These are phyloP conservation scores for Netelia melanura DNA, from an alignment of 2,888 invertebrate species.

Conservation along the genomic window DNA sequence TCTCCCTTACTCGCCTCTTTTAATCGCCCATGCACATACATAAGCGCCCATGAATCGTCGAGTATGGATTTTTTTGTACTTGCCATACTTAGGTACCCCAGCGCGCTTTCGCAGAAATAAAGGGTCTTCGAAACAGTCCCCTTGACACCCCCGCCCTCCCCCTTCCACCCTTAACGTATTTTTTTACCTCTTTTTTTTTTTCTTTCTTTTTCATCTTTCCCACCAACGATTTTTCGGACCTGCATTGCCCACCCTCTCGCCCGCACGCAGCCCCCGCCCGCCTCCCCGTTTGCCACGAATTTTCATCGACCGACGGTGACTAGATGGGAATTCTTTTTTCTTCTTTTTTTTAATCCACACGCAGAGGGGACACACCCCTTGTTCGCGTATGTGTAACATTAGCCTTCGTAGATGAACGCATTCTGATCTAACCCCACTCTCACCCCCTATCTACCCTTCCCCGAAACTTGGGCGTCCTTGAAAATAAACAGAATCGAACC, in stretches of 20 bases:
- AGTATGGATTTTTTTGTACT: slow-evolving; percentile 72
- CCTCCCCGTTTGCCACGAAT: slow-evolving; percentile 42
- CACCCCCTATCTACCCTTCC: slow-evolving; percentile 39
- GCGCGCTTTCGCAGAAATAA: slow-evolving; percentile 46
- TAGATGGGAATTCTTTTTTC: slow-evolving; percentile 41
- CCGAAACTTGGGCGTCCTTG: slow-evolving; percentile 70
- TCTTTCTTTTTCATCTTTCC: slow-evolving; percentile 47
- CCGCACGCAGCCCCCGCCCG: slow-evolving; percentile 31
- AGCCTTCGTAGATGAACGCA: slow-evolving; percentile 67
- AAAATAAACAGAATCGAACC: slow-evolving; percentile 78
- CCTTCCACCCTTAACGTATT: slow-evolving; percentile 31
- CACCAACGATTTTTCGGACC: slow-evolving; percentile 43
- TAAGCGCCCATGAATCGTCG: slow-evolving; percentile 35
- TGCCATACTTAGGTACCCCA: slow-evolving; percentile 65
- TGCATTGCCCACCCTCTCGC: slow-evolving; percentile 39
- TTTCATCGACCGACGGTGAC: slow-evolving; percentile 51
- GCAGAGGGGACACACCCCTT: slow-evolving; percentile 41
- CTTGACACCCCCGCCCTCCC: slow-evolving; percentile 28
- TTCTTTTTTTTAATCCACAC: slow-evolving; percentile 20
- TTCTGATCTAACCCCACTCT: slow-evolving; percentile 18
- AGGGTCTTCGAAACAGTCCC: slow-evolving; percentile 47
- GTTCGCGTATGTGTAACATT: slow-evolving; percentile 70
- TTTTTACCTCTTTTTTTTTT: slow-evolving; percentile 39
- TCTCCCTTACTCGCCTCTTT: slow-evolving; percentile 33
- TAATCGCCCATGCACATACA: slow-evolving; percentile 55